A percentile compares a stretch with the other conserved stretches of the same genome.
phyloP scores from a whole-genome alignment of 2,888 invertebrate species.

The Pardosa pseudoannulata region DNA sequence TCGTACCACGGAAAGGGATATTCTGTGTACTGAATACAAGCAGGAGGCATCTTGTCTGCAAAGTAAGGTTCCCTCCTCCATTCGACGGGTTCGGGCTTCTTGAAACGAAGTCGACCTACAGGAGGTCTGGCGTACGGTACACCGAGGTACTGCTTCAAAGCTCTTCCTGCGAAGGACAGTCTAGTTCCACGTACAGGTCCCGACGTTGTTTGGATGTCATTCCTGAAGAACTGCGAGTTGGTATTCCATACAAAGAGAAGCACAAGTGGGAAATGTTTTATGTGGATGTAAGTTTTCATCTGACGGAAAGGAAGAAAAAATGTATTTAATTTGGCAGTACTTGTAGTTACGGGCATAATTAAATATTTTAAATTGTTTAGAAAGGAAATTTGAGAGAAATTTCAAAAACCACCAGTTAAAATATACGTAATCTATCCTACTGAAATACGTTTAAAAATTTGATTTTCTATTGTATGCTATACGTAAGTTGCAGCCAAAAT shows the following conservation, averaged over 20 bases:
- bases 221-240: neutral
- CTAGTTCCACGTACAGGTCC: neutral
- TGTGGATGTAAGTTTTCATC: neutral
- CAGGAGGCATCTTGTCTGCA: slow-evolving; percentile 13
- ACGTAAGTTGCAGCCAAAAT: too few relatives aligned
- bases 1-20: slow-evolving; percentile 18
- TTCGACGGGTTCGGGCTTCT: neutral
- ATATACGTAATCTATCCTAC: too few relatives aligned
- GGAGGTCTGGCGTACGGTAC: slow-evolving; percentile 49
- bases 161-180: neutral
- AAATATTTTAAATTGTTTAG: too few relatives aligned
- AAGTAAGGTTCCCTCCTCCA: neutral
- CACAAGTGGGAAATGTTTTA: neutral
- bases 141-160: slow-evolving; percentile 26
- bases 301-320: too few relatives aligned
- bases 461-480: too few relatives aligned
- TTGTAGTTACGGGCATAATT: too few relatives aligned
- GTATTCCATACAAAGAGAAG: neutral
- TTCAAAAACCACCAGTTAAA: too few relatives aligned
- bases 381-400: too few relatives aligned
- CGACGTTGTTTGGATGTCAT: neutral
- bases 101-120: slow-evolving; percentile 29
- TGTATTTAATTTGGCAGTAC: too few relatives aligned
- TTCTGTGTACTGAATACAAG: slow-evolving; percentile 29
- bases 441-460: too few relatives aligned